Conservation (phyloP, 2,888 invertebrate genomes). For the Anodontia alba region DNA sequence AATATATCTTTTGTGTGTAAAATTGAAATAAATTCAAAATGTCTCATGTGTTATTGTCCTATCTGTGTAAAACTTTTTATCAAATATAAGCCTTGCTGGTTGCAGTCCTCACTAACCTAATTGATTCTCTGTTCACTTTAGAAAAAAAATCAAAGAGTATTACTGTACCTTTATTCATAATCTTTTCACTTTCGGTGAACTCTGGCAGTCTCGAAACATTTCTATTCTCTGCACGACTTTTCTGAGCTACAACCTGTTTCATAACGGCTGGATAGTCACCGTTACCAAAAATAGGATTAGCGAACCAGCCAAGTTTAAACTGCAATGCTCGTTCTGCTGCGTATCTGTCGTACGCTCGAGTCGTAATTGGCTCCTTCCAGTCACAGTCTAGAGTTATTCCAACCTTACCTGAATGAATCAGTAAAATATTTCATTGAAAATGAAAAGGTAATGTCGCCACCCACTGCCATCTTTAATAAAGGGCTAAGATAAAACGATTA, state of each 20-base stretch:
- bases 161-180: slow-evolving; percentile 76
- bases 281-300: slow-evolving; percentile 80
- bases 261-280: slow-evolving; percentile 86
- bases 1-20: too few relatives aligned
- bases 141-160: too few relatives aligned
- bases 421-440: too few relatives aligned
- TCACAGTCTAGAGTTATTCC: slow-evolving; percentile 78
- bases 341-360: slow-evolving; percentile 62
- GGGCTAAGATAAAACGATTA: too few relatives aligned
- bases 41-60: too few relatives aligned
- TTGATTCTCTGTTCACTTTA: too few relatives aligned
- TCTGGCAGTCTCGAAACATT: slow-evolving; percentile 74
- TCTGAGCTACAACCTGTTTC: slow-evolving; percentile 70
- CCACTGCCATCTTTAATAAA: too few relatives aligned
- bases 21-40: too few relatives aligned
- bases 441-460: too few relatives aligned
- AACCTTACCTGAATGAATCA: slow-evolving; percentile 63
- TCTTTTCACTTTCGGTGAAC: slow-evolving; percentile 79
- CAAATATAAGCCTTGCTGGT: too few relatives aligned
- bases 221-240: slow-evolving; percentile 72
- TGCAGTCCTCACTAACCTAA: too few relatives aligned
- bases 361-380: slow-evolving; percentile 74
- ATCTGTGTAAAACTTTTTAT: too few relatives aligned
- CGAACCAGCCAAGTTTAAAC: slow-evolving; percentile 83
- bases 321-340: slow-evolving; percentile 77